Percentiles rank a stretch among this genome's conserved stretches.
These are phyloP conservation scores for Grammomys surdaster DNA, from an alignment of 2,113 vertebrate genomes.

Conservation along the genomic window DNA sequence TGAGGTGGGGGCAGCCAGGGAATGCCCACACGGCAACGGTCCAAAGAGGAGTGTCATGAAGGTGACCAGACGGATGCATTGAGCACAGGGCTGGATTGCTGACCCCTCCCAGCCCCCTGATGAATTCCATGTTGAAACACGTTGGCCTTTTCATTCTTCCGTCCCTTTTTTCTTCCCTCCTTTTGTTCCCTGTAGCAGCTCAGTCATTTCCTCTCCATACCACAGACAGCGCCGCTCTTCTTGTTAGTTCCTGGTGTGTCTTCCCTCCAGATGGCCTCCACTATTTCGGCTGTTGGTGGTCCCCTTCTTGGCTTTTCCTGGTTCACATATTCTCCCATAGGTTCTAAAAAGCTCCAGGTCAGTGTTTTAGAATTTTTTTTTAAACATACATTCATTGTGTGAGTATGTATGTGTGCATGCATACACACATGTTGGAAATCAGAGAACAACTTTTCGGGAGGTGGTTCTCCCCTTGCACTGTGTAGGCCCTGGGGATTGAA, in stretches of 20 bases:
- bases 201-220: conserved; percentile 17
- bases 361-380: neutral
- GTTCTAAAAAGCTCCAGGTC: neutral
- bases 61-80: neutral
- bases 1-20: neutral
- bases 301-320: neutral
- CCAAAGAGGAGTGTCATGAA: neutral
- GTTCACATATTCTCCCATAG: fast-evolving
- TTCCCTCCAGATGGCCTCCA: conserved; percentile 21
- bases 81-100: neutral
- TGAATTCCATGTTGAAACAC: fast-evolving
- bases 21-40: neutral
- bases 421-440: neutral
- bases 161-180: neutral
- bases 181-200: neutral
- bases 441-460: too few species aligned
- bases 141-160: neutral
- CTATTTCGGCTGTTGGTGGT: neutral
- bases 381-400: neutral
- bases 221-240: neutral
- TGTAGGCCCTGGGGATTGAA: neutral
- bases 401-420: neutral
- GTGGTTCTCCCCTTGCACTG: neutral
- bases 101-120: neutral
- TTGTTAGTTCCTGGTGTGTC: neutral